phyloP scores from a whole-genome alignment of 2,888 invertebrate species.

The Trileptium ribeirensis region DNA sequence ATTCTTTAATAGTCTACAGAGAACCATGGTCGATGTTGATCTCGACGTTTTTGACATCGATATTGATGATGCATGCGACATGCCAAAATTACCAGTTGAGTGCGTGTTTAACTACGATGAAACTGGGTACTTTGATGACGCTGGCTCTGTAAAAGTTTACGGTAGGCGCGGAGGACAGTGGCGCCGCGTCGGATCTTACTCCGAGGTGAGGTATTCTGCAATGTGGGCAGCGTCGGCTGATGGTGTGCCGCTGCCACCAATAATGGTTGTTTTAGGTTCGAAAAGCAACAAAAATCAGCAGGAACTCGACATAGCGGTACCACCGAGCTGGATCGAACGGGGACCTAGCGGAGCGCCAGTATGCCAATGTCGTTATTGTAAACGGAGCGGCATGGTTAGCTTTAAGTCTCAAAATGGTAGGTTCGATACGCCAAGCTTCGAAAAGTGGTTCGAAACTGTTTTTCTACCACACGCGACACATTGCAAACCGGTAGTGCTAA shows the following conservation, averaged over 20 bases:
- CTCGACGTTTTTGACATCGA: too few species aligned
- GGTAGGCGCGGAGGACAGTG: not conserved
- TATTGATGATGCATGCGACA: too few species aligned
- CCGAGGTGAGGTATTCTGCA: not conserved
- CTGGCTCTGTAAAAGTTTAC: not conserved
- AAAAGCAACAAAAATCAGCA: not conserved
- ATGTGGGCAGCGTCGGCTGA: not conserved
- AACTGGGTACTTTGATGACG: not conserved
- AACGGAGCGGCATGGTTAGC: not conserved
- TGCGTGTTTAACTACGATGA: not conserved
- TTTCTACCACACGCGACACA: not conserved
- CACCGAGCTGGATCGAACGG: not conserved
- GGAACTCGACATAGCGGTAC: not conserved
- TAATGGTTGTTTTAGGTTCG: not conserved
- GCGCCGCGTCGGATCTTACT: not conserved
- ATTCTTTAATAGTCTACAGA: not conserved
- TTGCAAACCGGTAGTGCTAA: not conserved
- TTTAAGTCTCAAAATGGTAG: not conserved
- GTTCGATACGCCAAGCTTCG: not conserved
- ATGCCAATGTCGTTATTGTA: not conserved
- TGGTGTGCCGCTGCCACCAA: not conserved
- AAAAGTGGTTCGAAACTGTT: not conserved
- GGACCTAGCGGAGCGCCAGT: not conserved
- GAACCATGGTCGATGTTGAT: too few species aligned
- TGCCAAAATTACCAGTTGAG: too few species aligned